Evolutionary conservation across 2,888 invertebrate species (phyloP).

Genomic region (Epistrophe eligans): DNA sequence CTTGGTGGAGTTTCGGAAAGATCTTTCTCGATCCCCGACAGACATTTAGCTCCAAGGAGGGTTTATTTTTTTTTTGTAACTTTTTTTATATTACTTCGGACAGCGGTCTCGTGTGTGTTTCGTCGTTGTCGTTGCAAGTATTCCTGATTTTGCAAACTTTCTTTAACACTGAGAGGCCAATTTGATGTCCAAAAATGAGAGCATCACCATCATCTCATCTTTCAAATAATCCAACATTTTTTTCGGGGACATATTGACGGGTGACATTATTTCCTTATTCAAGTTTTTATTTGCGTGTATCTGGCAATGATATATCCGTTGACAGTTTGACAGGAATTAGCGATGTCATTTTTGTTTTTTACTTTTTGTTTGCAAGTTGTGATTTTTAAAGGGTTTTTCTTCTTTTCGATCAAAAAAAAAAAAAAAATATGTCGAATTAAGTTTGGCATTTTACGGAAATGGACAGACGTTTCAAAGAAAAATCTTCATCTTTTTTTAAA

Average conservation of each 20-base stretch:
- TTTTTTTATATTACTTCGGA: slow-evolving; percentile 28
- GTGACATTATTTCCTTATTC: slow-evolving; percentile 63
- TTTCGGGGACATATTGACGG: slow-evolving; percentile 47
- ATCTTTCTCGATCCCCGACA: slow-evolving; percentile 18
- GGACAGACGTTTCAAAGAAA: not conserved
- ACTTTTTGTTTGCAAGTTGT: not conserved
- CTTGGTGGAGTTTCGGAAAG: not conserved
- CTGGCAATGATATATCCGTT: slow-evolving; percentile 56
- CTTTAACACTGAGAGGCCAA: slow-evolving; percentile 29
- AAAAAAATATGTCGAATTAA: not conserved
- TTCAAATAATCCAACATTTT: slow-evolving; percentile 30
- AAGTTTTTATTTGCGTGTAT: slow-evolving; percentile 62
- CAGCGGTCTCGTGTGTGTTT: slow-evolving; percentile 45
- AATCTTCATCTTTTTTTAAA: not conserved
- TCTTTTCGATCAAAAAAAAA: too few species aligned
- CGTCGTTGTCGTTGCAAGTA: slow-evolving; percentile 6
- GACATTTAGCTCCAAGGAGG: slow-evolving; percentile 36
- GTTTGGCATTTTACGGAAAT: not conserved
- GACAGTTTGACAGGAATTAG: slow-evolving; percentile 70
- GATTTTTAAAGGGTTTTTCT: not conserved
- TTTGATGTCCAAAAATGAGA: slow-evolving; percentile 50
- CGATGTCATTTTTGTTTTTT: slow-evolving; percentile 27
- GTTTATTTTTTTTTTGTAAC: slow-evolving; percentile 8
- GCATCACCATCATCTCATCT: slow-evolving; percentile 52
- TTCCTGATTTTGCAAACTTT: slow-evolving; percentile 53